Conservation (phyloP, 37 sponge, comb jelly and placozoan genomes). For the Geodia barretti region DNA sequence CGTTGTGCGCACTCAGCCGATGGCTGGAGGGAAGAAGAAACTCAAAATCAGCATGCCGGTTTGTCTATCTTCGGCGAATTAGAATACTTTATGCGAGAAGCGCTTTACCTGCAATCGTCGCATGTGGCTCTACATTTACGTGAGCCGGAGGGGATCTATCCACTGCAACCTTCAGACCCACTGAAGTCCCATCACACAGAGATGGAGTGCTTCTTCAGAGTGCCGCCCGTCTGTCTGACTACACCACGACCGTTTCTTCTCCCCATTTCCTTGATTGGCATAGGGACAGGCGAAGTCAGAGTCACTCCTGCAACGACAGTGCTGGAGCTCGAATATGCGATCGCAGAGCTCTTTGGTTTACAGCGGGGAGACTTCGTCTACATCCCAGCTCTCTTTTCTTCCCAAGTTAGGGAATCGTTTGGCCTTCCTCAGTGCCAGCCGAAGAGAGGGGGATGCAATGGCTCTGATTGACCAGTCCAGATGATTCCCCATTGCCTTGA, state of each 20-base stretch:
- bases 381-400: no score
- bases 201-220: conserved; percentile 20
- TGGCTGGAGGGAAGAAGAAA: no score
- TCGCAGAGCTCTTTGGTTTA: no score
- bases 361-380: no score
- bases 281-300: conserved; percentile 34
- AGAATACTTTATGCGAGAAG: conserved; percentile 58
- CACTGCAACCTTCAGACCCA: conserved; percentile 2
- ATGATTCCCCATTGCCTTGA: no score
- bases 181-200: conserved; percentile 4
- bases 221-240: background rate
- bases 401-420: no score
- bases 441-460: no score
- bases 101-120: conserved; percentile 10
- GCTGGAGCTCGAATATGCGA: no score
- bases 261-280: conserved; percentile 48
- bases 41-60: background rate
- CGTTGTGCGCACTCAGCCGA: no score
- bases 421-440: no score
- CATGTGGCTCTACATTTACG: no score
- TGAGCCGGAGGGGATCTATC: conserved; percentile 17
- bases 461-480: no score
- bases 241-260: conserved; percentile 13
- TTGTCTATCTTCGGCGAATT: conserved; percentile 45
- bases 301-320: conserved; percentile 29